Conservation (phyloP, 2,113 vertebrate species). For the Amblyornis subalaris region DNA sequence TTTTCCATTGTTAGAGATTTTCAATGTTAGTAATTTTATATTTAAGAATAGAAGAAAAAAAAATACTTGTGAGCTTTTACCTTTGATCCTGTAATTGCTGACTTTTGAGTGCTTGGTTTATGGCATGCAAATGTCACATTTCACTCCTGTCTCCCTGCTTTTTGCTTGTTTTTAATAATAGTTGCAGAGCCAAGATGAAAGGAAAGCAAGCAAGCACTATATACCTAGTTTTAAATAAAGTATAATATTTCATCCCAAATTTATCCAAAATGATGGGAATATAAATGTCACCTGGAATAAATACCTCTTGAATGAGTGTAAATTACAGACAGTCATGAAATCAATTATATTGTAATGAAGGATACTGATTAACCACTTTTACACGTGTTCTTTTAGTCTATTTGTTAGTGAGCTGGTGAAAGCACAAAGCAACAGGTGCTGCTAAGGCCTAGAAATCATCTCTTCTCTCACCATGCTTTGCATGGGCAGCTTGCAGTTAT, state of each 20-base stretch:
- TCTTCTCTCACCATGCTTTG: background rate
- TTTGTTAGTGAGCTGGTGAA: background rate
- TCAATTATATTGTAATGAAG: background rate
- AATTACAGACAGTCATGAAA: background rate
- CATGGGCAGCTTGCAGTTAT: background rate
- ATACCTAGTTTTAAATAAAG: background rate
- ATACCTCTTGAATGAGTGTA: background rate
- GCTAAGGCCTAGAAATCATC: background rate
- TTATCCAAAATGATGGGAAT: background rate
- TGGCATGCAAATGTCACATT: background rate
- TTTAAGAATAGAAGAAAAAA: background rate
- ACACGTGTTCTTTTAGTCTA: background rate
- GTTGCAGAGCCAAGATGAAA: slow-evolving; percentile 3
- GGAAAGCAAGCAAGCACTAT: background rate
- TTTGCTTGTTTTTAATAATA: background rate
- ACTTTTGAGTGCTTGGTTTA: background rate
- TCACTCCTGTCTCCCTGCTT: background rate
- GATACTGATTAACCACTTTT: background rate
- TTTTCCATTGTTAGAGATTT: background rate
- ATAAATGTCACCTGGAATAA: background rate
- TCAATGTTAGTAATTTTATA: background rate
- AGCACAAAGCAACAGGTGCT: background rate
- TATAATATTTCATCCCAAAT: background rate
- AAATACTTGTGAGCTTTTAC: background rate
- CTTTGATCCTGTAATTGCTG: background rate